Evolutionary conservation across 2,113 vertebrate species (phyloP).

Genomic region (Acanthisitta chloris): DNA sequence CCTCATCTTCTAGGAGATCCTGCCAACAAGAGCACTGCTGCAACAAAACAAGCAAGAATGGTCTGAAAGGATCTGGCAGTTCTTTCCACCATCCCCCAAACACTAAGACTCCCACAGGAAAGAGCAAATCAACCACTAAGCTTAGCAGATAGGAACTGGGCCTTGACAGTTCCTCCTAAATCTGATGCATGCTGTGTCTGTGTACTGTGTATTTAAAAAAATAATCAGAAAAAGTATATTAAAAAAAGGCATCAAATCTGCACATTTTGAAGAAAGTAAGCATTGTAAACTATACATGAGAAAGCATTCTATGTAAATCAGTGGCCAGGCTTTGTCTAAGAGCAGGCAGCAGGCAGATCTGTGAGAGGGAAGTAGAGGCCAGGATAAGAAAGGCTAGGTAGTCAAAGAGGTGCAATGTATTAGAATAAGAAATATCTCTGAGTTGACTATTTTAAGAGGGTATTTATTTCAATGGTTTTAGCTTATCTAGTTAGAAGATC

Average conservation of each 20-base stretch:
- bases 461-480: constrained; percentile 9
- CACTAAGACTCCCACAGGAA: constrained; percentile 82
- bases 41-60: constrained; percentile 82
- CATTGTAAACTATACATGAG: constrained; percentile 66
- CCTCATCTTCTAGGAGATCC: constrained; percentile 89
- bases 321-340: constrained; percentile 59
- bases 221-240: not conserved
- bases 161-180: constrained; percentile 60
- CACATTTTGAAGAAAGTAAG: constrained; percentile 68
- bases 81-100: constrained; percentile 78
- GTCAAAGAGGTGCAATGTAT: constrained; percentile 32
- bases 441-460: not conserved
- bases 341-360: constrained; percentile 67
- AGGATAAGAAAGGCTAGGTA: constrained; percentile 14
- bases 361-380: not conserved
- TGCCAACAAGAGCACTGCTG: constrained; percentile 89
- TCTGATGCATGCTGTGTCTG: constrained; percentile 78
- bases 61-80: constrained; percentile 74
- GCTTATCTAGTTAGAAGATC: constrained; percentile 31
- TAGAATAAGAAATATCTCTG: not conserved
- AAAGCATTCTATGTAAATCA: constrained; percentile 59
- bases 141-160: constrained; percentile 92
- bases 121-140: constrained; percentile 90
- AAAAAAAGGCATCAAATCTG: constrained; percentile 67
- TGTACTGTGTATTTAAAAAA: constrained; percentile 74